Evolutionary conservation across 2,113 vertebrate genomes (phyloP), one percentile per base, ranked within the genome.

Genomic region (Parotia lawesii): DNA sequence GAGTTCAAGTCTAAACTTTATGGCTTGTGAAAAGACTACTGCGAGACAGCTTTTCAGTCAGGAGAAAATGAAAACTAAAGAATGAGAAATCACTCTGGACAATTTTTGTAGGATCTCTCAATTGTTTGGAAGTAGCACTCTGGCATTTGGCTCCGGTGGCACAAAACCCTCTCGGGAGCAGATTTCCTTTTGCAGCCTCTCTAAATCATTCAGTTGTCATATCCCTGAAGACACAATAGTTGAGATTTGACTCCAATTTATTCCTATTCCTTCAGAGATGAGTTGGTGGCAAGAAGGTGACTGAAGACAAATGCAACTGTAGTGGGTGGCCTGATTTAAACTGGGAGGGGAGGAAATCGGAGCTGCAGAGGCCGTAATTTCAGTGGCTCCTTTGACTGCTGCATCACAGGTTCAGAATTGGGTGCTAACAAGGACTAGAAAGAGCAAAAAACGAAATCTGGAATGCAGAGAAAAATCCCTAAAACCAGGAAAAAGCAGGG

Each of bases 1-100:
- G 97, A 98, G 98, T 98, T 98, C 98, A 97, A 97, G 98, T 98
- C 96, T 98, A 97, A 97, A 98, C 94, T 96, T 97, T 97, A 98
- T 97, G 98, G 97, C 91, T 97, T 96, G 56, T 97, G 97, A 97
- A 98, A 95, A 95, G 97, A 97, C 97, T 96, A 96, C 97, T 88
- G 96, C 56, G 29, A 83, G 96, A 91, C 95, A 94, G 94, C 94
- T 96, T 96, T 87, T 95, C 90, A 87, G 61, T 22, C 66, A 13
- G 54, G 27, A 25, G 29, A 40, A 86, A 45, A 79, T 31, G 84
- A 42, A 71, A 90, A 84, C 71, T 66, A 74, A 93, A 87, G 90
- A 84, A 91, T 66, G 89, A 86, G 80, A 91, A 93, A 82, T 81
- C 45, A 54, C 57, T 74, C 83, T 4, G 23, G 69, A 42, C 47